A percentile compares a stretch with the other conserved stretches of the same genome.
These are phyloP conservation scores for Torymus auratus DNA, from an alignment of 2,888 invertebrate genomes.

Conservation along the genomic window DNA sequence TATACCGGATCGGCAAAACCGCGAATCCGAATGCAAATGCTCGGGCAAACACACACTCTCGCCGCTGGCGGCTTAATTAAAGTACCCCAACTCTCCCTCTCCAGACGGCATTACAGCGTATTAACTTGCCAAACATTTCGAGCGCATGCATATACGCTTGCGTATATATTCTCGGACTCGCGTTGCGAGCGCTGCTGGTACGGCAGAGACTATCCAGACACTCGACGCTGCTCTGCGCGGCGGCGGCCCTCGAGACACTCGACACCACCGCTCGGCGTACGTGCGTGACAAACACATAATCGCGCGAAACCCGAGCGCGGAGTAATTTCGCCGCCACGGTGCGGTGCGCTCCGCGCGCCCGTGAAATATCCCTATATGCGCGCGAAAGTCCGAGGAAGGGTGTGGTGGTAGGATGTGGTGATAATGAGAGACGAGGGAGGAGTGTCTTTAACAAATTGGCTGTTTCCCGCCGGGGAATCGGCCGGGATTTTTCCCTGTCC, in stretches of 20 bases:
- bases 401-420: conserved; percentile 20
- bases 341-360: conserved; percentile 11
- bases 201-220: conserved; percentile 75
- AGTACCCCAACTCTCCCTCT: conserved; percentile 25
- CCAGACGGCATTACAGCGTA: conserved; percentile 56
- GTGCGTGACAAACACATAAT: conserved; percentile 74
- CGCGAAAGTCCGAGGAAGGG: conserved; percentile 61
- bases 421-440: conserved; percentile 45
- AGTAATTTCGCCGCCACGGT: conserved; percentile 63
- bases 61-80: conserved; percentile 54
- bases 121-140: conserved; percentile 58
- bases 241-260: conserved; percentile 46
- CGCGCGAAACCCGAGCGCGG: conserved; percentile 72
- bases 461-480: background rate
- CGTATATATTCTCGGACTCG: conserved; percentile 60
- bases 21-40: conserved; percentile 51
- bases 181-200: conserved; percentile 73
- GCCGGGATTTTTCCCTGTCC: background rate
- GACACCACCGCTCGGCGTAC: conserved; percentile 38
- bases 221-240: conserved; percentile 65
- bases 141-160: conserved; percentile 7
- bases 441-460: conserved; percentile 45
- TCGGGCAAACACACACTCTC: background rate
- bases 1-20: conserved; percentile 29
- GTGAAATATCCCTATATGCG: conserved; percentile 66